Conservation (phyloP, 1,140 invertebrate species). For the Helicoverpa armigera region DNA sequence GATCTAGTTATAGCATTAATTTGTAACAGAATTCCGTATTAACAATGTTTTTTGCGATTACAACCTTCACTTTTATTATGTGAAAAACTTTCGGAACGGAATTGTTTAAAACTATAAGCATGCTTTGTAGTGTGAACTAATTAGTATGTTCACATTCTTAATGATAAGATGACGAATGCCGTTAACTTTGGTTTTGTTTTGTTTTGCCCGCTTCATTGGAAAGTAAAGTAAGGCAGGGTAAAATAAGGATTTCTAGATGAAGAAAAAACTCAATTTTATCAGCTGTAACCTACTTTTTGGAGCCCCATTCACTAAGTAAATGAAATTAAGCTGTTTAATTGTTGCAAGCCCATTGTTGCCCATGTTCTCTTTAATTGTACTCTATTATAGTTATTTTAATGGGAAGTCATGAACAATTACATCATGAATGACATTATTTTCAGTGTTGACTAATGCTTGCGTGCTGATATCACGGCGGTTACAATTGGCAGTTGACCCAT, state of each 20-base stretch:
- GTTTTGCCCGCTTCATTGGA: neutral
- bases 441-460: neutral
- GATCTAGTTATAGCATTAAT: too few species aligned
- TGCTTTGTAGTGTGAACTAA: neutral
- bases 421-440: neutral
- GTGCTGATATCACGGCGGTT: neutral
- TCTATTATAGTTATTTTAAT: too few species aligned
- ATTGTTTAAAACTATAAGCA: neutral
- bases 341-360: too few species aligned
- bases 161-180: neutral
- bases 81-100: neutral
- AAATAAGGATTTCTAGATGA: too few species aligned
- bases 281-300: too few species aligned
- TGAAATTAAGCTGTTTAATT: too few species aligned
- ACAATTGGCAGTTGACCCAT: slow-evolving; percentile 36
- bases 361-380: too few species aligned
- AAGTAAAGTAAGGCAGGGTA: neutral
- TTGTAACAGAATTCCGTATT: neutral
- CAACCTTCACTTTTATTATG: slow-evolving; percentile 2
- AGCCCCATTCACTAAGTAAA: too few species aligned
- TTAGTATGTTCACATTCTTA: neutral
- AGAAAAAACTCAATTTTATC: too few species aligned
- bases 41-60: neutral
- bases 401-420: neutral
- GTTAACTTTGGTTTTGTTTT: too few species aligned